phyloP scores from a whole-genome alignment of 2,797 vertebrate species.

The Clamator glandarius region DNA sequence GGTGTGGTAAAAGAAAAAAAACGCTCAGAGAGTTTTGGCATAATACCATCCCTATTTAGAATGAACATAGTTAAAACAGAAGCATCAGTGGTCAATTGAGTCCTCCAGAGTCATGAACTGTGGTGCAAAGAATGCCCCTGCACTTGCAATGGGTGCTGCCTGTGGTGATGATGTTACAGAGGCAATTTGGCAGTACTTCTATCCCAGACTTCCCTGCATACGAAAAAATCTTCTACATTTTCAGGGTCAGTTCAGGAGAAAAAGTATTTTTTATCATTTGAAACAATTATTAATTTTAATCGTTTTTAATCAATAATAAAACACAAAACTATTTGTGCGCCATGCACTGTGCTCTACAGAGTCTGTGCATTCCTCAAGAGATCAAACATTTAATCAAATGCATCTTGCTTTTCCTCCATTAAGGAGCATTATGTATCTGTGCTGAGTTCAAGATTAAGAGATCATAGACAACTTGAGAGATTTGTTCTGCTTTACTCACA shows the following conservation, averaged over 20 bases:
- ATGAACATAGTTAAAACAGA: not conserved
- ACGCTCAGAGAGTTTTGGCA: not conserved
- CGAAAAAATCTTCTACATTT: not conserved
- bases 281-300: slow-evolving; percentile 50
- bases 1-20: not conserved
- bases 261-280: not conserved
- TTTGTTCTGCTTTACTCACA: slow-evolving; percentile 61
- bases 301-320: slow-evolving; percentile 51
- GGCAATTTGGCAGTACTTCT: not conserved
- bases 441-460: slow-evolving; percentile 47
- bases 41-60: not conserved
- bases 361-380: slow-evolving; percentile 29
- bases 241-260: not conserved
- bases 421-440: slow-evolving; percentile 26
- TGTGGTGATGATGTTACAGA: not conserved
- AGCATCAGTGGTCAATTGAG: not conserved
- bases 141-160: not conserved
- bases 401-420: slow-evolving; percentile 49
- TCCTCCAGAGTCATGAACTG: not conserved
- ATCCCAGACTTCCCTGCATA: not conserved
- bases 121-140: not conserved
- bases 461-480: slow-evolving; percentile 48
- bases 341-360: not conserved
- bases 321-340: slow-evolving; percentile 30
- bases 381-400: slow-evolving; percentile 62